Conservation (phyloP, 2,797 vertebrate species). For the Gila robusta region DNA sequence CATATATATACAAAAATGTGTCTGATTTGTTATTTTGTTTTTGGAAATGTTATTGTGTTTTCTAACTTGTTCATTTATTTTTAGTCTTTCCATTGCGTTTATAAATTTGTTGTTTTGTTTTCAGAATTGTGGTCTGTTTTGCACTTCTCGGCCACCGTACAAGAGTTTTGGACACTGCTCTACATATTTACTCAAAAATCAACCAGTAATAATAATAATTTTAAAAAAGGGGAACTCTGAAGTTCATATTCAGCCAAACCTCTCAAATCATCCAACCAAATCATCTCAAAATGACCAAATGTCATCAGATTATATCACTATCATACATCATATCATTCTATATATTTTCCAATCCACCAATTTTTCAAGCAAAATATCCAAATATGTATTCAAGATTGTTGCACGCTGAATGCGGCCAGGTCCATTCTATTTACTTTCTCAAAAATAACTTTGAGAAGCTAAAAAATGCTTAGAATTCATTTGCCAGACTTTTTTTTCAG, state of each 20-base stretch:
- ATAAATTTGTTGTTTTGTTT: too few relatives aligned
- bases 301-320: neutral
- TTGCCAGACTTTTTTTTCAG: constrained; percentile 65
- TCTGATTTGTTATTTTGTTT: too few relatives aligned
- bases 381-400: constrained; percentile 68
- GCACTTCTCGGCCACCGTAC: too few relatives aligned
- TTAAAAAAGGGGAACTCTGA: neutral
- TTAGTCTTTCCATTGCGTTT: too few relatives aligned
- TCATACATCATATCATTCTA: neutral
- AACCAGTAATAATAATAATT: neutral
- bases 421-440: constrained; percentile 40
- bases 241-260: neutral
- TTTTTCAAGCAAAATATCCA: constrained; percentile 53
- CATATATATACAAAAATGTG: too few relatives aligned
- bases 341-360: constrained; percentile 32
- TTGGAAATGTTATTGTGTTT: too few relatives aligned
- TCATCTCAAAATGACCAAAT: neutral
- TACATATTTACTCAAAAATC: neutral
- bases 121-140: too few relatives aligned
- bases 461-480: constrained; percentile 66
- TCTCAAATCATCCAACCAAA: neutral
- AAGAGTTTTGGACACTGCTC: neutral
- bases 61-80: too few relatives aligned
- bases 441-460: constrained; percentile 40
- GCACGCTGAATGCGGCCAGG: neutral